phyloP scores from a whole-genome alignment of 2,888 invertebrate species.

The Perdita meconis region DNA sequence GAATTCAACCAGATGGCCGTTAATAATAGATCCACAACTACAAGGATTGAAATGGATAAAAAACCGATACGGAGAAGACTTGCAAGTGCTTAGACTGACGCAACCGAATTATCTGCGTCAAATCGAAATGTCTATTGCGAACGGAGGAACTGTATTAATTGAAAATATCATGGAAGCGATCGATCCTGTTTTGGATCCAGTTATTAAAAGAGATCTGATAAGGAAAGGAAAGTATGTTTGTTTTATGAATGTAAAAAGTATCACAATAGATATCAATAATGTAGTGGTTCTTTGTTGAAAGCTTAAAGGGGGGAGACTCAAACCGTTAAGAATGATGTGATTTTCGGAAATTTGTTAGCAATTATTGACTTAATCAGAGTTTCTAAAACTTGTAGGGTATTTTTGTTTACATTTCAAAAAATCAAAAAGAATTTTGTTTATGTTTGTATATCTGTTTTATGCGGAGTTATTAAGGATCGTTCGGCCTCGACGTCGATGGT shows the following conservation, averaged over 20 bases:
- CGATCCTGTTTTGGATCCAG: conserved; percentile 95
- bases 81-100: conserved; percentile 91
- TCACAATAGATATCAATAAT: too few relatives aligned
- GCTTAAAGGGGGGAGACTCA: too few relatives aligned
- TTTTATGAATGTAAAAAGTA: background rate
- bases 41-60: conserved; percentile 98
- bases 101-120: conserved; percentile 93
- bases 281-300: too few relatives aligned
- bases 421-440: too few relatives aligned
- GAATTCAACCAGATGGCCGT: conserved; percentile 95
- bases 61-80: conserved; percentile 90
- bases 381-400: too few relatives aligned
- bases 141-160: conserved; percentile 91
- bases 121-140: conserved; percentile 90
- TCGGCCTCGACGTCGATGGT: too few relatives aligned
- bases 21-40: conserved; percentile 97
- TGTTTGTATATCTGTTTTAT: too few relatives aligned
- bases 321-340: too few relatives aligned
- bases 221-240: conserved; percentile 90
- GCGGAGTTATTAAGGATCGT: too few relatives aligned
- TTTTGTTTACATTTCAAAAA: too few relatives aligned
- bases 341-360: too few relatives aligned
- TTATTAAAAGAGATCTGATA: conserved; percentile 94
- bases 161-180: conserved; percentile 96
- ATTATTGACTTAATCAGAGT: too few relatives aligned